A percentile compares a stretch with the other conserved stretches of the same genome.
phyloP scores from a whole-genome alignment of 2,113 vertebrate genomes.

The Cololabis saira region DNA sequence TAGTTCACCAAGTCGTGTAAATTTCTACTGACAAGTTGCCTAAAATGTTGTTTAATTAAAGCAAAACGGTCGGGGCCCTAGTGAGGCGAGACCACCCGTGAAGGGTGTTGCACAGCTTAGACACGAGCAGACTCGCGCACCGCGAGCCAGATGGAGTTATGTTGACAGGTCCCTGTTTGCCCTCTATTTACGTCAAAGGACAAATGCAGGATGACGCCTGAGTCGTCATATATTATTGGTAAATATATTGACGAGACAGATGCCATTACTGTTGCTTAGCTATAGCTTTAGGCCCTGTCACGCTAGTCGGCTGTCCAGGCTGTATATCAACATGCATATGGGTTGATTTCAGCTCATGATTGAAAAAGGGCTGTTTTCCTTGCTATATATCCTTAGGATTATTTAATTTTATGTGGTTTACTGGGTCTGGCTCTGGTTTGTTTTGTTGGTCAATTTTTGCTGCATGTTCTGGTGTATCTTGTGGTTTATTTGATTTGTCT shows the following conservation, averaged over 20 bases:
- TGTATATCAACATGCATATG: conserved; percentile 10
- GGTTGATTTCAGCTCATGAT: conserved; percentile 36
- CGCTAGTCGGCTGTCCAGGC: conserved; percentile 33
- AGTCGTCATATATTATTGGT: conserved; percentile 40
- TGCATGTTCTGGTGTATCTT: conserved; percentile 28
- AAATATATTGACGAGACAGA: conserved; percentile 31
- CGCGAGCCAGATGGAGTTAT: conserved; percentile 45
- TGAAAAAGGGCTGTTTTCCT: conserved; percentile 20
- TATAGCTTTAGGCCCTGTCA: conserved; percentile 50
- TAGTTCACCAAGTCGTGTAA: conserved; percentile 18
- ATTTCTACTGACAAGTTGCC: conserved; percentile 39
- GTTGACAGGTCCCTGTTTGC: conserved; percentile 53
- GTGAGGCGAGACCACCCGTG: conserved; percentile 51
- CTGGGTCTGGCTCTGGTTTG: conserved; percentile 16
- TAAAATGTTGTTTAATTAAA: conserved; percentile 44
- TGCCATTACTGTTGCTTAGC: conserved; percentile 35
- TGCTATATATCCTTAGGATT: conserved; percentile 12
- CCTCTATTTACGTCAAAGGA: conserved; percentile 45
- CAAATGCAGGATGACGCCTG: conserved; percentile 44
- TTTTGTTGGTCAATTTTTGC: conserved; percentile 45
- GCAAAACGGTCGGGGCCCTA: conserved; percentile 31
- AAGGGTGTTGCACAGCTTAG: conserved; percentile 21
- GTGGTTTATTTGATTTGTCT: conserved; percentile 23
- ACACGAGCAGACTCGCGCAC: conserved; percentile 18
- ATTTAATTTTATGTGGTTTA: conserved; percentile 28